Evolutionary conservation across 2,113 vertebrate species (phyloP).

Genomic region (Neolamprologus toae): DNA sequence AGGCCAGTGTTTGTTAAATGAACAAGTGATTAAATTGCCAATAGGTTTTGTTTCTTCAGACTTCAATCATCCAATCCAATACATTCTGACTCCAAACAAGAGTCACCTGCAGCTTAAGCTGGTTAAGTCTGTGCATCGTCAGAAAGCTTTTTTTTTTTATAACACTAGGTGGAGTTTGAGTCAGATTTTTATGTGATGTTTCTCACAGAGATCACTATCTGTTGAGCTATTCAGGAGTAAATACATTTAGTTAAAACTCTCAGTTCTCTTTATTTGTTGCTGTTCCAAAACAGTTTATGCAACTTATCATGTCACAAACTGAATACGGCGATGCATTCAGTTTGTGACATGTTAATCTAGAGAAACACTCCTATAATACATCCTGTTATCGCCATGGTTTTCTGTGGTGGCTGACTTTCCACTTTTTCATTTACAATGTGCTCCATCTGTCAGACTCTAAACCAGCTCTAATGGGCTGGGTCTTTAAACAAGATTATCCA

Average conservation of each 20-base stretch:
- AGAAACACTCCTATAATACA: rapidly evolving
- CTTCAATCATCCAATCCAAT: background rate
- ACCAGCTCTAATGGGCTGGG: rapidly evolving
- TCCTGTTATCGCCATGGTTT: background rate
- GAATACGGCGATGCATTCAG: rapidly evolving
- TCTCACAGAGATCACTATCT: background rate
- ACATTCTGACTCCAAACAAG: rapidly evolving
- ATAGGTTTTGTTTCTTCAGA: rapidly evolving
- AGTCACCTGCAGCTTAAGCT: rapidly evolving
- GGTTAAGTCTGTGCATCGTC: background rate
- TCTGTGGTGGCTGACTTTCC: background rate
- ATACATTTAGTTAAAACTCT: rapidly evolving
- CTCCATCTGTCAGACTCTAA: rapidly evolving
- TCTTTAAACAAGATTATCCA: background rate
- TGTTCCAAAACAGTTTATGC: background rate
- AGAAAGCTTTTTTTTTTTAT: rapidly evolving
- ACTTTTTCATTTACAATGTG: rapidly evolving
- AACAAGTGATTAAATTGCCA: rapidly evolving
- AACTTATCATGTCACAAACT: background rate
- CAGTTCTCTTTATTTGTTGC: rapidly evolving
- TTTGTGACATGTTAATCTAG: rapidly evolving
- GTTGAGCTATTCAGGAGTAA: background rate
- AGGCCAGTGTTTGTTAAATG: background rate
- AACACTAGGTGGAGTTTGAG: background rate
- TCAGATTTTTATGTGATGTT: background rate